Conservation (phyloP, 2,113 vertebrate species). For the Ptychochromis oligacanthus region DNA sequence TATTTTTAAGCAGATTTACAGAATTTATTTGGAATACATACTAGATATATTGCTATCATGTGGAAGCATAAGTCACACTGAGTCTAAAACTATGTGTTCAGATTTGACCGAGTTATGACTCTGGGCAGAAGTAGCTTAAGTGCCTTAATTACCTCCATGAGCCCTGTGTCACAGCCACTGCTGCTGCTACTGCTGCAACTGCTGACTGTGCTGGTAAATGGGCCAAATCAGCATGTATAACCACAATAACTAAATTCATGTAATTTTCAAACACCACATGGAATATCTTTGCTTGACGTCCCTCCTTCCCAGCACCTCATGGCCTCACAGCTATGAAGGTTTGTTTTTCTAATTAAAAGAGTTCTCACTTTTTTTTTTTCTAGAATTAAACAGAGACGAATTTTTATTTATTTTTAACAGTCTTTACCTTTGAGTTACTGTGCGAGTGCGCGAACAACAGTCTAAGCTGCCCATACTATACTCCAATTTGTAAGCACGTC, state of each 20-base stretch:
- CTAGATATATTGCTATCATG: background rate
- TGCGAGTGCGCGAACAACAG: background rate
- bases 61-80: background rate
- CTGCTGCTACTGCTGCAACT: background rate
- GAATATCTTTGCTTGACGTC: background rate
- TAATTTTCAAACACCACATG: background rate
- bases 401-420: background rate
- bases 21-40: too few relatives aligned
- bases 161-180: background rate
- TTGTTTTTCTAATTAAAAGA: constrained; percentile 3
- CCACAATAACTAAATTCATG: background rate
- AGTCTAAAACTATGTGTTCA: background rate
- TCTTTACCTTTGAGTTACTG: background rate
- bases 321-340: background rate
- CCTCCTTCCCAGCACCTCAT: background rate
- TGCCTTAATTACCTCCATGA: background rate
- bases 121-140: background rate
- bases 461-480: background rate
- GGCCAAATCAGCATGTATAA: background rate
- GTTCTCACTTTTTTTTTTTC: too few relatives aligned
- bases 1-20: too few relatives aligned
- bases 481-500: background rate
- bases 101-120: background rate
- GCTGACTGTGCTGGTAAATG: background rate
- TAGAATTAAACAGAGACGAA: background rate